Percentiles rank a stretch among this genome's conserved stretches.
These are phyloP conservation scores for Oscheius sp. DNA, from an alignment of 2,888 invertebrate species.

Conservation along the genomic window DNA sequence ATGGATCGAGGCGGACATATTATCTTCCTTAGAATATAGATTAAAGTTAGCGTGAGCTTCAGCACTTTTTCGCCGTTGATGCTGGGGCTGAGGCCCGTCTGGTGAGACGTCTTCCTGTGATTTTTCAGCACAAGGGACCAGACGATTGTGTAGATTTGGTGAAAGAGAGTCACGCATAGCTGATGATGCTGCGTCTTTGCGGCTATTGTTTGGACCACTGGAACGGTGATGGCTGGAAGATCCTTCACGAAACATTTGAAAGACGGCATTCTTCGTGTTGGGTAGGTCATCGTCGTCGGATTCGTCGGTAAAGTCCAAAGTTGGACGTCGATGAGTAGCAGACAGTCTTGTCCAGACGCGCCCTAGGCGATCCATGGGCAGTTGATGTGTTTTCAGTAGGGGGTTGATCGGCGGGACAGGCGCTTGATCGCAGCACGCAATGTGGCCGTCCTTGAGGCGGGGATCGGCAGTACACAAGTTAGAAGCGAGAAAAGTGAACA, in stretches of 20 bases:
- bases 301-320: constrained; percentile 33
- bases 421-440: constrained; percentile 36
- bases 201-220: background rate
- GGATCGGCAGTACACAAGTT: constrained; percentile 27
- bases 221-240: background rate
- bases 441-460: constrained; percentile 31
- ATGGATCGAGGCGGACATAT: background rate
- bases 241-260: constrained; percentile 51
- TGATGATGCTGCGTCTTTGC: background rate
- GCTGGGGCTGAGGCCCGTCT: background rate
- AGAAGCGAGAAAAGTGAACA: background rate
- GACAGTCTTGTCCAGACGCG: constrained; percentile 57
- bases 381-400: constrained; percentile 30
- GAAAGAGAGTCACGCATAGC: constrained; percentile 19
- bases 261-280: constrained; percentile 56
- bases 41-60: constrained; percentile 7
- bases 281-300: constrained; percentile 46
- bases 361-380: constrained; percentile 51
- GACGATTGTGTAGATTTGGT: constrained; percentile 13
- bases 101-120: background rate
- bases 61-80: background rate
- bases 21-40: background rate
- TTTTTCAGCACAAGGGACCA: constrained; percentile 5
- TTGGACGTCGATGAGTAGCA: constrained; percentile 41
- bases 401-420: constrained; percentile 33